Evolutionary conservation across 30 jellyfish, hydroid and myxozoan species (phyloP), one percentile per base, ranked within the genome.

Genomic region (Sanderia malayensis): DNA sequence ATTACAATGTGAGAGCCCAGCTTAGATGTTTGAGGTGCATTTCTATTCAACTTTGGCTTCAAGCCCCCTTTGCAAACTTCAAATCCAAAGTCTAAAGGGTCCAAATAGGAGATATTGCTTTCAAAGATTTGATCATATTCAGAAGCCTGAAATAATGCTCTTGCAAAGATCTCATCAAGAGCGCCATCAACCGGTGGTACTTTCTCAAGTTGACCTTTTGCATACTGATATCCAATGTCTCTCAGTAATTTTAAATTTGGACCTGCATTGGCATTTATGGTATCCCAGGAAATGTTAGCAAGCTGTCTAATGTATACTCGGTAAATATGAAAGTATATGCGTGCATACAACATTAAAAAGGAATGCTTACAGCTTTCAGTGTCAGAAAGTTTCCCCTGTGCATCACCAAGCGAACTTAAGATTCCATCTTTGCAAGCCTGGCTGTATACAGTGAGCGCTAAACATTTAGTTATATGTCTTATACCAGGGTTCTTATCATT

Each of bases 131-230:
- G 9, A 24, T 57, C 68, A 57, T 57, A 57, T n/a, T n/a, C n/a
- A n/a, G n/a, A n/a, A n/a, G n/a, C n/a, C n/a, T n/a, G n/a, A n/a
- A n/a, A n/a, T n/a, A n/a, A n/a, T n/a, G n/a, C n/a, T n/a, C n/a
- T n/a, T n/a, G n/a, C n/a, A n/a, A n/a, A n/a, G n/a, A n/a, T n/a
- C n/a, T 33, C 67, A 2, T 67, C 34, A 24, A 70, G 70, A 23
- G 59, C 83, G 32, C 71, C 70, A 45, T 70, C 83, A 70, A 70
- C 83, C n/a, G 72, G 83, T 21, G 52, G 52, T 19, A 70, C 52
- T 25, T 70, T 70, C 29, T 70, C 72, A 1, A 70, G 0, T 26
- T 70, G 57, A 9, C 83, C 83, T 26, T 70, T 47, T 1, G 58
- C 61, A 34, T 67, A 34, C 28, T 70, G 83, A 30, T 58, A 74